A percentile compares a stretch with the other conserved stretches of the same genome.
These are phyloP conservation scores for Rhynchonycteris naso DNA, from an alignment of 2,797 vertebrate genomes.

Conservation along the genomic window DNA sequence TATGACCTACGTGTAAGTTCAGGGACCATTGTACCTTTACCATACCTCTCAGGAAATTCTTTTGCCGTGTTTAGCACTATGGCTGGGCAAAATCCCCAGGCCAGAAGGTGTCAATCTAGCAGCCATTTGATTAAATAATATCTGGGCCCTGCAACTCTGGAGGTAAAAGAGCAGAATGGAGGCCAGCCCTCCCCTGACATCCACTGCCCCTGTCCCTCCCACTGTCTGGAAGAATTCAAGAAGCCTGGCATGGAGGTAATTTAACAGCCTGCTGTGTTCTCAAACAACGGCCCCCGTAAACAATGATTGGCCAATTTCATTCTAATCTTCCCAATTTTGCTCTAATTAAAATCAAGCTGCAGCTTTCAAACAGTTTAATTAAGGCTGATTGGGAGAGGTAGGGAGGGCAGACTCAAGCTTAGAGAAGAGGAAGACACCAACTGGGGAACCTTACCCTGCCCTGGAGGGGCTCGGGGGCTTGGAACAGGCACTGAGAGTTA, in stretches of 20 bases:
- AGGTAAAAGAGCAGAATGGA: background rate
- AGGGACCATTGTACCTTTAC: background rate
- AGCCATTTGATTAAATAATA: background rate
- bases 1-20: background rate
- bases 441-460: constrained; percentile 17
- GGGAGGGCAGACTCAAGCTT: constrained; percentile 64
- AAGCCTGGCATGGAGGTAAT: constrained; percentile 49
- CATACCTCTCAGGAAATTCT: background rate
- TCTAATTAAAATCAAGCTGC: constrained; percentile 86
- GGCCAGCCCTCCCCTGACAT: background rate
- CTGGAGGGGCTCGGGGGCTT: background rate
- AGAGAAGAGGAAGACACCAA: constrained; percentile 28
- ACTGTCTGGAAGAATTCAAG: constrained; percentile 56
- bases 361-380: constrained; percentile 86
- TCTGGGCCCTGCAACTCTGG: background rate
- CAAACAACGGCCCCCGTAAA: constrained; percentile 61
- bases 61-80: background rate
- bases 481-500: background rate
- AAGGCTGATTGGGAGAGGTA: constrained; percentile 81
- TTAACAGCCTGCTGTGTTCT: constrained; percentile 70
- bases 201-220: background rate
- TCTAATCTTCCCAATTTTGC: constrained; percentile 84
- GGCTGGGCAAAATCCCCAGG: background rate
- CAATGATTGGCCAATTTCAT: constrained; percentile 82
- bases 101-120: background rate